Evolutionary conservation across 2,888 invertebrate genomes (phyloP).

Genomic region (Pyrgus malvae): DNA sequence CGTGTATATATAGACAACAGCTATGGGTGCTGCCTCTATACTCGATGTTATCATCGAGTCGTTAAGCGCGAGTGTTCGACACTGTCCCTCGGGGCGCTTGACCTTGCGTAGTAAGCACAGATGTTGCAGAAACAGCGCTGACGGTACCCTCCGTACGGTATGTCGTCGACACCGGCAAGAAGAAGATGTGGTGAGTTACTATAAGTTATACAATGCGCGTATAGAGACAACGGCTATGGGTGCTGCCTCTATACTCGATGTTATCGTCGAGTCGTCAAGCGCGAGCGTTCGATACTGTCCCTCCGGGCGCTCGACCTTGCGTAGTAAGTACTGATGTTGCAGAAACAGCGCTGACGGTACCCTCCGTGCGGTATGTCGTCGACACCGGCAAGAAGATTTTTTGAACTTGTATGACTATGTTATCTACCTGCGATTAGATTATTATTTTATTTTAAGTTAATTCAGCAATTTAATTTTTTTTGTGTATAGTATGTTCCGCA

Average conservation of each 20-base stretch:
- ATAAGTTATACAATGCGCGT: background rate
- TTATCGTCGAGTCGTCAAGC: conserved; percentile 91
- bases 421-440: too few relatives aligned
- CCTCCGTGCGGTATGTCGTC: conserved; percentile 96
- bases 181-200: conserved; percentile 86
- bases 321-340: conserved; percentile 99
- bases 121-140: conserved; percentile 98
- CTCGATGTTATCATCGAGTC: conserved; percentile 91
- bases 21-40: conserved; percentile 95
- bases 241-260: conserved; percentile 94
- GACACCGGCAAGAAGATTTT: conserved; percentile 96
- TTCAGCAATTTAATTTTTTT: too few relatives aligned
- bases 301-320: conserved; percentile 92
- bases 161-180: conserved; percentile 95
- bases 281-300: conserved; percentile 88
- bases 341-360: conserved; percentile 98
- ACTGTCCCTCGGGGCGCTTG: conserved; percentile 90
- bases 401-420: too few relatives aligned
- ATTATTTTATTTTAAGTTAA: too few relatives aligned
- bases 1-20: conserved; percentile 88
- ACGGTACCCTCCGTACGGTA: conserved; percentile 98
- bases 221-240: conserved; percentile 94
- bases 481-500: too few relatives aligned
- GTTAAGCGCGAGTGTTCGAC: conserved; percentile 90
- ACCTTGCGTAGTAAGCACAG: conserved; percentile 97